phyloP scores from a whole-genome alignment of 2,888 invertebrate species.

The Amphipoea oculea region DNA sequence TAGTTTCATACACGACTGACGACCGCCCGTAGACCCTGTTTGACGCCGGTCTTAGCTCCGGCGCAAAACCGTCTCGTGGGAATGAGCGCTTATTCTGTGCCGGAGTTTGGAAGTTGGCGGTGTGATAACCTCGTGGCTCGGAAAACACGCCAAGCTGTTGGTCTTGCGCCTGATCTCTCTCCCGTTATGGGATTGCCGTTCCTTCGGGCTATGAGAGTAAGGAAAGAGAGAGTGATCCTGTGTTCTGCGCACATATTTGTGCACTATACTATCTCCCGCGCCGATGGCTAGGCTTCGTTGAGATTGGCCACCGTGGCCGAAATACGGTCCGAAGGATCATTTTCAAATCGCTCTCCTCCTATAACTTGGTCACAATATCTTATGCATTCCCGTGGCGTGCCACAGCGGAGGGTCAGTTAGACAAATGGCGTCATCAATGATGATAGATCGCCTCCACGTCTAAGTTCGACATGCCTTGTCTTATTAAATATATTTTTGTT shows the following conservation, averaged over 20 bases:
- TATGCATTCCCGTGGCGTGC: conserved; percentile 66
- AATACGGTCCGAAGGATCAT: background rate
- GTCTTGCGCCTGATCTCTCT: no score
- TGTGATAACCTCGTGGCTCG: no score
- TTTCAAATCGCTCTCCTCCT: background rate
- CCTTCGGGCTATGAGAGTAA: background rate
- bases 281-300: background rate
- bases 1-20: no score
- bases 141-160: no score
- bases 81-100: no score
- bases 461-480: conserved; percentile 59
- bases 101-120: no score
- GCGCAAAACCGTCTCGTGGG: no score
- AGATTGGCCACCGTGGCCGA: background rate
- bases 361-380: conserved; percentile 16
- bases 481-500: conserved; percentile 53
- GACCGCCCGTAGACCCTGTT: no score
- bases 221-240: background rate
- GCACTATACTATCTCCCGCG: background rate
- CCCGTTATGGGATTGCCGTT: no score
- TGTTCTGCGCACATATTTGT: background rate
- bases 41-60: no score
- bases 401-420: conserved; percentile 71
- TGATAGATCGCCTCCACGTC: conserved; percentile 65
- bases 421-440: conserved; percentile 77